Evolutionary conservation across 2,797 vertebrate species (phyloP).

Genomic region (Melanotaenia nigrans): DNA sequence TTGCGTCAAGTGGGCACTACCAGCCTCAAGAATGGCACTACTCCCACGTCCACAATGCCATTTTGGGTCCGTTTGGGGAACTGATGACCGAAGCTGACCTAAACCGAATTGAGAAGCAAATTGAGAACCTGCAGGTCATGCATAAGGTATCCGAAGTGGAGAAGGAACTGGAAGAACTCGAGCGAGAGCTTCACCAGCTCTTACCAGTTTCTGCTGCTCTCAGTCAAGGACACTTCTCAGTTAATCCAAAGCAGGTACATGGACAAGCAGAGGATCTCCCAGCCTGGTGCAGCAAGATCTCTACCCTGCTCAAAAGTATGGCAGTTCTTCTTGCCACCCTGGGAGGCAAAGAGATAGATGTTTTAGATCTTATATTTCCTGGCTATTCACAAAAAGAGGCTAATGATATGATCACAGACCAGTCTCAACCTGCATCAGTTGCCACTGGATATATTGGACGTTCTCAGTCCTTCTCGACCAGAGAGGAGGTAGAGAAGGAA

Average conservation of each 20-base stretch:
- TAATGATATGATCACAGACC: constrained; percentile 52
- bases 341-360: constrained; percentile 85
- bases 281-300: constrained; percentile 89
- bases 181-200: constrained; percentile 88
- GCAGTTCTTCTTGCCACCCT: constrained; percentile 86
- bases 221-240: constrained; percentile 84
- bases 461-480: constrained; percentile 92
- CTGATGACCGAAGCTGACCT: constrained; percentile 93
- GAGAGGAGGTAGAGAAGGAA: constrained; percentile 90
- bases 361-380: constrained; percentile 84
- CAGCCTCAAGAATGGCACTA: constrained; percentile 89
- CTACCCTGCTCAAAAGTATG: constrained; percentile 87
- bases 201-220: constrained; percentile 85
- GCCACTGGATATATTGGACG: constrained; percentile 80
- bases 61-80: constrained; percentile 91
- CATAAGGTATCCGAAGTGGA: constrained; percentile 90
- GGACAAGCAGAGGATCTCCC: constrained; percentile 88
- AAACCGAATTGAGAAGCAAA: constrained; percentile 91
- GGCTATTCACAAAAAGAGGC: constrained; percentile 74
- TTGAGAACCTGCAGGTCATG: constrained; percentile 95
- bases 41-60: constrained; percentile 86
- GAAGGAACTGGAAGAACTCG: constrained; percentile 86
- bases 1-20: constrained; percentile 86
- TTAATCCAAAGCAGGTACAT: constrained; percentile 89
- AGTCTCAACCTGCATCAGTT: constrained; percentile 47